phyloP scores from a whole-genome alignment of 2,797 vertebrate species.

The Channallabes apus region DNA sequence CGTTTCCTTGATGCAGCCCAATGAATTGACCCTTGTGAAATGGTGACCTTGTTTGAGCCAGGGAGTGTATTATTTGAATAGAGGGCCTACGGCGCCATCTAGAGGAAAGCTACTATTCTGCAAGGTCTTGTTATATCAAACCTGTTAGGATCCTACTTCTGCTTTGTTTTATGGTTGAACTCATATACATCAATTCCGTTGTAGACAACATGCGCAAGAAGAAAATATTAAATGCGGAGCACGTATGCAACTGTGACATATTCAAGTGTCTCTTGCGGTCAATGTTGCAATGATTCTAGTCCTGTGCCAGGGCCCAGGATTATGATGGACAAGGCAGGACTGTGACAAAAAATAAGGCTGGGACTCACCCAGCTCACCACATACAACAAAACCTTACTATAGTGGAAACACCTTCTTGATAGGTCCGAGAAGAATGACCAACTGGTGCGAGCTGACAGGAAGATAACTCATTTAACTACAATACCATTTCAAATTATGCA shows the following conservation, averaged over 20 bases:
- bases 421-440: background rate
- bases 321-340: background rate
- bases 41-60: no score
- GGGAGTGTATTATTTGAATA: background rate
- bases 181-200: background rate
- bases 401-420: background rate
- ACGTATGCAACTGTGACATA: background rate
- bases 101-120: background rate
- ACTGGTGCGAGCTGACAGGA: background rate
- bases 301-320: no score
- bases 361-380: background rate
- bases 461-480: background rate
- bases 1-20: no score
- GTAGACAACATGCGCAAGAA: background rate
- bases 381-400: background rate
- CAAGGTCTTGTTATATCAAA: background rate
- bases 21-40: no score
- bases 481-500: no score
- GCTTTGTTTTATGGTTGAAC: background rate
- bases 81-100: constrained; percentile 4
- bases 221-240: background rate
- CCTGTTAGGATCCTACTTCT: background rate
- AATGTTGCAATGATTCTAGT: background rate
- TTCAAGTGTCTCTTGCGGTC: background rate
- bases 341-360: background rate